Evolutionary conservation across 2,113 vertebrate genomes (phyloP), one percentile per base, ranked within the genome.

Genomic region (Lathamus discolor): DNA sequence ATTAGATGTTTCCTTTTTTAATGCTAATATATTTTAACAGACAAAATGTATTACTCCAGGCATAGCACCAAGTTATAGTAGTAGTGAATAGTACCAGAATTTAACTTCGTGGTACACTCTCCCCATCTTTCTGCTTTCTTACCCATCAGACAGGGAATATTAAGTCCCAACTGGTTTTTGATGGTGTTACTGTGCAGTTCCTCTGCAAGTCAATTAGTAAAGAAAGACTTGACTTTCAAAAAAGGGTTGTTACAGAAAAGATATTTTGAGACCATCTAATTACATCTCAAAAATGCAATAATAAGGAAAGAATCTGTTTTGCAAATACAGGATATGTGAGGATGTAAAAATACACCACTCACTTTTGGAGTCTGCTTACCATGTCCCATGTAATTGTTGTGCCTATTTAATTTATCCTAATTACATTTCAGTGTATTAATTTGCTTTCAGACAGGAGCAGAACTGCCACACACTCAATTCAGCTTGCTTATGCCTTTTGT

Each of bases 391-490:
- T 63, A 92, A 89, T 61, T 90, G 57, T 41, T n/a, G 61, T 75
- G 33, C 43, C 16, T 57, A 83, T 83, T 73, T 93, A 54, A 95
- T 89, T 80, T 83, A 83, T 64, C 24, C 28, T 73, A 69, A 83
- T 83, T 91, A 87, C 1, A 1, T 91, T 79, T 93, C 75, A 83
- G 75, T 55, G 1, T 52, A 79, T 62, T 91, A 76, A 76, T 61
- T 88, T 93, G 85, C 74, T 92, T 93, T 92, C 55, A 64, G 90
- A 91, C 39, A 68, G 31, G 23, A 75, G 70, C 74, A 85, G 83
- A 94, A 66, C 52, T 76, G 66, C 72, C 68, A 83, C 76, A 80
- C 31, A 41, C 51, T 67, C 91, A 70, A 46, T 94, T 74, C 63
- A 80, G 63, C 29, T 62, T 69, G 67, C 63, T 93, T 64, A 22